These are phyloP conservation scores for Malurus cyaneus DNA, from an alignment of 2,113 vertebrate species.

Conservation along the genomic window DNA sequence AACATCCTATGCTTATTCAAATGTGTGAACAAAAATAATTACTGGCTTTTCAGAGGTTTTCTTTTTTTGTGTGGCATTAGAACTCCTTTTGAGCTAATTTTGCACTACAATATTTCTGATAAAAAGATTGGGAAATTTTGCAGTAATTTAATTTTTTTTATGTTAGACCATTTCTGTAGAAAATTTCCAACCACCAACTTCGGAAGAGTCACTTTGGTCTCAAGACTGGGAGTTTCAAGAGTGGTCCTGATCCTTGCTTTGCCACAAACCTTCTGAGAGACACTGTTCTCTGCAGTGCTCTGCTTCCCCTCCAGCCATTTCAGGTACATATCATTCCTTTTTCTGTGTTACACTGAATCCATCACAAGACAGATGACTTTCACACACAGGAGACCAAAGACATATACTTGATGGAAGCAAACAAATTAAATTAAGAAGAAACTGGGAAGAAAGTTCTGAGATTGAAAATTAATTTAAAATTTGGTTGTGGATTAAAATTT, in stretches of 20 bases:
- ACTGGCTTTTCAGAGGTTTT: not conserved
- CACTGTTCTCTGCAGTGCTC: not conserved
- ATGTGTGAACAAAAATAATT: not conserved
- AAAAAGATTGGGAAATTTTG: not conserved
- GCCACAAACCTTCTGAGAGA: not conserved
- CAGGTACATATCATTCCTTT: not conserved
- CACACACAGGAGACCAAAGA: not conserved
- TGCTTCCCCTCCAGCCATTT: not conserved
- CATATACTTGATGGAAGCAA: not conserved
- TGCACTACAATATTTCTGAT: not conserved
- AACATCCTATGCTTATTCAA: not conserved
- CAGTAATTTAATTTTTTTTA: not conserved
- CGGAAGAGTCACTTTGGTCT: not conserved
- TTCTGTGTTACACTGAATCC: not conserved
- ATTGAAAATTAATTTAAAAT: not conserved
- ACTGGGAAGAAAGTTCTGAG: not conserved
- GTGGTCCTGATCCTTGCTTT: not conserved
- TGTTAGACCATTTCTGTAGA: not conserved
- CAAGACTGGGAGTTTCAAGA: too few species aligned
- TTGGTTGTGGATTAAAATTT: not conserved
- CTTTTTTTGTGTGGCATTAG: not conserved
- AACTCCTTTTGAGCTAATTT: not conserved
- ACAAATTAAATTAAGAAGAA: not conserved
- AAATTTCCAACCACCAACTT: not conserved
- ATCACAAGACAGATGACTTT: not conserved